Conservation (phyloP, 1,140 invertebrate genomes). For the Muscidifurax raptorellus region DNA sequence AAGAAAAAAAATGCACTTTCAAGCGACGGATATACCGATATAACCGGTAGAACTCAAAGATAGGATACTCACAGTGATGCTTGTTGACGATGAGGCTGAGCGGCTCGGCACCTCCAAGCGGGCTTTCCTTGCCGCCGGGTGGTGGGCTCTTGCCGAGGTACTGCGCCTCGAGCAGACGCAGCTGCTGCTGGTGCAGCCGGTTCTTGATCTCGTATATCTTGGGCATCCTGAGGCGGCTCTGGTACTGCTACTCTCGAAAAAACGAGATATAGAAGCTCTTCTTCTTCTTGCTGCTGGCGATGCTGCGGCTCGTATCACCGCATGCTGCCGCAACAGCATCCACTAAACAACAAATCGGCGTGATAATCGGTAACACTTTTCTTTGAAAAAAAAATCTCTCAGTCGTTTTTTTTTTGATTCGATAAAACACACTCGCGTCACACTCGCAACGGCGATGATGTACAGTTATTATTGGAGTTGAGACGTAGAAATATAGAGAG, state of each 20-base stretch:
- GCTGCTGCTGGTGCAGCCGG: slow-evolving; percentile 90
- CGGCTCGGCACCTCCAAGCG: slow-evolving; percentile 68
- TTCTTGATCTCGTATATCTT: slow-evolving; percentile 94
- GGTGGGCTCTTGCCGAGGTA: slow-evolving; percentile 75
- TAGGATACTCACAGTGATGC: slow-evolving; percentile 70
- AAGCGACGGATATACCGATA: too few species aligned
- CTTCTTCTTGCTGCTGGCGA: background rate
- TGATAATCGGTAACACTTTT: background rate
- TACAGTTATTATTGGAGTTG: background rate
- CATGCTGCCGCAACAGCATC: slow-evolving; percentile 28
- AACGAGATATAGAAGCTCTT: background rate
- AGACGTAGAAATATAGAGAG: too few species aligned
- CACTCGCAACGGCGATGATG: background rate
- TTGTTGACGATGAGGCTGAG: slow-evolving; percentile 75
- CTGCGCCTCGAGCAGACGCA: slow-evolving; percentile 84
- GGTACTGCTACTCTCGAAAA: background rate
- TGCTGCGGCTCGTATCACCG: slow-evolving; percentile 18
- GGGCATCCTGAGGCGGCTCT: slow-evolving; percentile 80
- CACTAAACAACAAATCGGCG: background rate
- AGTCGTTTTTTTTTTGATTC: background rate
- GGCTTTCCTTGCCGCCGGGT: slow-evolving; percentile 69
- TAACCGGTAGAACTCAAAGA: too few species aligned
- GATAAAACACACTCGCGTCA: background rate
- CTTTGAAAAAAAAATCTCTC: too few species aligned
- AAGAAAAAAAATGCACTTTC: too few species aligned